These are phyloP conservation scores for Heliocidaris tuberculata DNA, from an alignment of 35 echinoderm and acorn worm species.

Conservation along the genomic window DNA sequence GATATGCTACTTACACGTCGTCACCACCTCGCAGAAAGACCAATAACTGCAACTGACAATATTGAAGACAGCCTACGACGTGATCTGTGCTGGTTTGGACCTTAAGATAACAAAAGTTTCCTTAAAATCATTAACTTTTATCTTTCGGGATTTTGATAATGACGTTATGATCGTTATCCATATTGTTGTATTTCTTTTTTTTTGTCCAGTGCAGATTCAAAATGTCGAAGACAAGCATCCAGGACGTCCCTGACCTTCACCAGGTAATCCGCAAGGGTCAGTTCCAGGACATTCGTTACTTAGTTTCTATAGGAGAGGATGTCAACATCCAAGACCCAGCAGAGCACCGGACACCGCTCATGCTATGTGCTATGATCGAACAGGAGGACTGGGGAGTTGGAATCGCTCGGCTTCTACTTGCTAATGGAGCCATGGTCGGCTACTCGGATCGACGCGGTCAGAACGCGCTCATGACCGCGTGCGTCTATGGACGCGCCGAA, in stretches of 20 bases:
- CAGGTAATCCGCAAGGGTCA: conserved; percentile 65
- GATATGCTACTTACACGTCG: too few species aligned
- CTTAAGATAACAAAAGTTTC: too few species aligned
- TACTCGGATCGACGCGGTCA: conserved; percentile 65
- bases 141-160: not conserved
- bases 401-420: conserved; percentile 81
- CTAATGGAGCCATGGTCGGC: conserved; percentile 75
- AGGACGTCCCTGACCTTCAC: conserved; percentile 69
- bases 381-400: conserved; percentile 85
- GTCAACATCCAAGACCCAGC: conserved; percentile 56
- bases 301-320: conserved; percentile 57
- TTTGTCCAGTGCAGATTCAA: not conserved
- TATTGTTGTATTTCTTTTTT: not conserved
- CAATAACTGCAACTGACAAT: too few species aligned
- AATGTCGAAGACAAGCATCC: conserved; percentile 9
- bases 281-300: conserved; percentile 75
- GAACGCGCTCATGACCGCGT: conserved; percentile 85
- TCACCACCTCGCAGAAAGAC: too few species aligned
- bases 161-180: too few species aligned
- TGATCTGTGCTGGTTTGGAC: too few species aligned
- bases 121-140: not conserved
- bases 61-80: too few species aligned
- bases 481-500: conserved; percentile 64
- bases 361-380: conserved; percentile 65
- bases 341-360: conserved; percentile 70